Conservation (phyloP, 2,888 invertebrate species). For the Colletes collaris region DNA sequence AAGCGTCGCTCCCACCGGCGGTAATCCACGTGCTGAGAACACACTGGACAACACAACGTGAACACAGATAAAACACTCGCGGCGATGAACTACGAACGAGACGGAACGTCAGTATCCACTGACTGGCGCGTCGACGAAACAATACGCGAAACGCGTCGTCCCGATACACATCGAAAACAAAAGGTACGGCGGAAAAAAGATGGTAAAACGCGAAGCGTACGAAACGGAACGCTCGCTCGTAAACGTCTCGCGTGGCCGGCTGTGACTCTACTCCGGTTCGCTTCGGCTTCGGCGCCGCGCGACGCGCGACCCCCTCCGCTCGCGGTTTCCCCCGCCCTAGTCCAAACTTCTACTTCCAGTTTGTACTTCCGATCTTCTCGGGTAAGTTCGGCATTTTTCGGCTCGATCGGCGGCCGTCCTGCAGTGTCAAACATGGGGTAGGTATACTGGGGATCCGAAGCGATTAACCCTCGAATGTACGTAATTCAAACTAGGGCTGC, state of each 20-base stretch:
- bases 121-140: conserved; percentile 9
- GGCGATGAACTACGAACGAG: conserved; percentile 12
- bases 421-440: not conserved
- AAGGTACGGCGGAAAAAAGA: conserved; percentile 34
- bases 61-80: conserved; percentile 49
- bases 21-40: conserved; percentile 68
- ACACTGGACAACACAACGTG: conserved; percentile 47
- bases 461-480: too few relatives aligned
- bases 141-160: conserved; percentile 16
- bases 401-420: conserved; percentile 29
- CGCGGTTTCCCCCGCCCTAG: conserved; percentile 33
- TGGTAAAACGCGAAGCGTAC: conserved; percentile 41
- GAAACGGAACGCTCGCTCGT: conserved; percentile 33
- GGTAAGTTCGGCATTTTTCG: conserved; percentile 44
- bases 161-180: conserved; percentile 30
- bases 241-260: conserved; percentile 69
- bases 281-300: conserved; percentile 52
- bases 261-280: conserved; percentile 64
- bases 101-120: conserved; percentile 37
- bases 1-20: conserved; percentile 34
- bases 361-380: conserved; percentile 49
- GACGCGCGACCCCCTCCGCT: conserved; percentile 18
- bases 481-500: too few relatives aligned
- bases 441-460: too few relatives aligned
- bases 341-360: conserved; percentile 52